Evolutionary conservation across 2,113 vertebrate species (phyloP), one percentile per base, ranked within the genome.

Genomic region (Jacana jacana): DNA sequence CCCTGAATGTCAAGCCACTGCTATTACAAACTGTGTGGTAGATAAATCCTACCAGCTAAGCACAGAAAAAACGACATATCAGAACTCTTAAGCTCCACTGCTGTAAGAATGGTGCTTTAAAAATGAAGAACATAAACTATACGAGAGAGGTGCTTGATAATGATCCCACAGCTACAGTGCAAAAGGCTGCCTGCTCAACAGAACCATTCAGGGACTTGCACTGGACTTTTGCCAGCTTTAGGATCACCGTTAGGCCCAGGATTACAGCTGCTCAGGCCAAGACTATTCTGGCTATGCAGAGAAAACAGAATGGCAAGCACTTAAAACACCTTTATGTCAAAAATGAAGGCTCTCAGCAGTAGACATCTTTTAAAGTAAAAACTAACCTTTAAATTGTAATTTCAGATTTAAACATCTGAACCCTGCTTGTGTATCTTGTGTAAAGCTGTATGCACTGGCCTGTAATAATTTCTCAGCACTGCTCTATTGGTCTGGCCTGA

Each of bases 31-130:
- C 70, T 39, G 61, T 25, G 42, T 14, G 76, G 85, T 10, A 93
- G 76, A 95, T 82, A 96, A 92, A 93, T 81, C 76, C 92, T 77
- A 48, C 49, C 40, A 90, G 90, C 71, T 88, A 81, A 77, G 51
- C 68, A 70, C 31, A 70, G 84, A 72, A 89, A 76, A 92, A 73
- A 51, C 4, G 11, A 63, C 46, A 6, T 66, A 76, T 60, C 85
- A 71, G 54, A 88, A 60, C 66, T 70, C 54, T 52, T 89, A 81
- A 95, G 84, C 78, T 89, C n/a, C 81, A 65, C 25, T 33, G 73
- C 81, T 82, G 63, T 1, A 4, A 80, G 78, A 94, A 85, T 7
- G 14, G 37, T 60, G 30, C 65, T 95, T 89, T 89, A 81, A 83
- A 94, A 95, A 75, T 51, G 40, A 89, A 95, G 81, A 77, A 87